Conservation (phyloP, 2,797 vertebrate species). For the Carduelis carduelis region DNA sequence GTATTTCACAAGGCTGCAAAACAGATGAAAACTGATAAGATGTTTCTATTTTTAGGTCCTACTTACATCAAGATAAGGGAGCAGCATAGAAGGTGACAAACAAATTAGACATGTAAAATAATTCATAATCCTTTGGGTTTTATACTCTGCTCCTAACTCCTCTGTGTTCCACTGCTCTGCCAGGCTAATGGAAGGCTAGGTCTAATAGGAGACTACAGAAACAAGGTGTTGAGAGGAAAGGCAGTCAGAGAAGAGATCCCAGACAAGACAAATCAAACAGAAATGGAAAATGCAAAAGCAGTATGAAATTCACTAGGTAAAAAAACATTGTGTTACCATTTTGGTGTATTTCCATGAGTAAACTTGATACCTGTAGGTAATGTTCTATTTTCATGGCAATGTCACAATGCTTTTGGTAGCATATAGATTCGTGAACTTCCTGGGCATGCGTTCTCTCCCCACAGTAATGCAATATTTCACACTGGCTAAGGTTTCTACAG, state of each 20-base stretch:
- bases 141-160: neutral
- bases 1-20: neutral
- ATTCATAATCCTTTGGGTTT: neutral
- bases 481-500: neutral
- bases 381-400: neutral
- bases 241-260: neutral
- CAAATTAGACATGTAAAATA: neutral
- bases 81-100: neutral
- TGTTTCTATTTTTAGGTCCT: neutral
- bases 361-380: neutral
- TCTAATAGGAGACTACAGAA: neutral
- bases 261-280: neutral
- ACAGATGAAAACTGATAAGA: neutral
- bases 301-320: neutral
- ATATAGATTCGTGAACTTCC: fast-evolving
- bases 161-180: neutral
- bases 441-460: neutral
- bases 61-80: neutral
- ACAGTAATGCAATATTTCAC: neutral
- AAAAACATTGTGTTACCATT: neutral
- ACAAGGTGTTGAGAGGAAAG: neutral
- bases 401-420: neutral
- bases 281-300: neutral
- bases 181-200: neutral
- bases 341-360: neutral